A percentile compares a stretch with the other conserved stretches of the same genome.
Evolutionary conservation across 2,113 vertebrate species (phyloP).

Genomic region (Pipra filicauda): DNA sequence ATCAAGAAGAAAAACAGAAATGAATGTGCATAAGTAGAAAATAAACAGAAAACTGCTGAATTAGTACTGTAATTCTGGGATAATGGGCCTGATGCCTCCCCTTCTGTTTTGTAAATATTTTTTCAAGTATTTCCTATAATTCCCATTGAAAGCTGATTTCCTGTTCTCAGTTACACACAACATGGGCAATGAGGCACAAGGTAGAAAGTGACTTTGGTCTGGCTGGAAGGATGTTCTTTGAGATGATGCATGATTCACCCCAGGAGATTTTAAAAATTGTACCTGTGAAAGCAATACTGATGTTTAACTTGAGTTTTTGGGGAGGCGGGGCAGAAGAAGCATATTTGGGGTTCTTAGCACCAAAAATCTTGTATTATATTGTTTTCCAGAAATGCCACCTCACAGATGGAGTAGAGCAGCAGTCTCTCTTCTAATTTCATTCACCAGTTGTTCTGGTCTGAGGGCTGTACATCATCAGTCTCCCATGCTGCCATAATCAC

Average conservation of each 20-base stretch:
- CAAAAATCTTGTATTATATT: background rate
- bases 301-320: background rate
- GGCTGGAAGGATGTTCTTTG: background rate
- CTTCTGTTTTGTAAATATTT: background rate
- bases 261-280: background rate
- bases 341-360: background rate
- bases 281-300: background rate
- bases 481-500: background rate
- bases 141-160: background rate
- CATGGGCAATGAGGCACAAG: background rate
- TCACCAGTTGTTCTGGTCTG: background rate
- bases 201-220: background rate
- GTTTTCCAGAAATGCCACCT: background rate
- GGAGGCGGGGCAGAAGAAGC: accelerated
- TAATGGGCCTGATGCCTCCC: background rate
- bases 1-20: conserved; percentile 21
- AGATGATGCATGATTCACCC: background rate
- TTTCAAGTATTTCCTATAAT: background rate
- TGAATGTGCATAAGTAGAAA: background rate
- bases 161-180: background rate
- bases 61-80: background rate
- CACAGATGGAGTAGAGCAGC: background rate
- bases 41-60: background rate
- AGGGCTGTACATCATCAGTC: background rate
- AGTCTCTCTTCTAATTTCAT: background rate